Percentiles rank a stretch among this genome's conserved stretches.
Conservation (phyloP, 2,888 invertebrate genomes). For the Galeruca laticollis region DNA sequence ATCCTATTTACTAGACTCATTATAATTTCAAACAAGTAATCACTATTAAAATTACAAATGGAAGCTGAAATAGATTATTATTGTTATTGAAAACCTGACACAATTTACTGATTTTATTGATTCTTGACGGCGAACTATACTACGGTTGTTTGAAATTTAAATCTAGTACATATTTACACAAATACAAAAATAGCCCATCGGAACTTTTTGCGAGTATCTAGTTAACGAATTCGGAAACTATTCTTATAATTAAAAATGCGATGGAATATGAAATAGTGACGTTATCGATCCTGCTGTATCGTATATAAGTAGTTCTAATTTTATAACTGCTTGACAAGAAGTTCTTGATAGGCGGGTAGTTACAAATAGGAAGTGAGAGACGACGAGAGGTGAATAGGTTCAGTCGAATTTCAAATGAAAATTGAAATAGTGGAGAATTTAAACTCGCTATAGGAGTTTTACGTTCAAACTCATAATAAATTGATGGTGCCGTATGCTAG, state of each 20-base stretch:
- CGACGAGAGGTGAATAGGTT: neutral
- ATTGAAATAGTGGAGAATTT: conserved; percentile 8
- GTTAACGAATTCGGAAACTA: neutral
- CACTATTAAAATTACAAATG: no score
- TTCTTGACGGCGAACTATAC: no score
- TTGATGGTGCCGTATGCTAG: neutral
- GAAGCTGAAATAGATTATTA: no score
- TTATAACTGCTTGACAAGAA: neutral
- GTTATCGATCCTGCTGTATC: neutral
- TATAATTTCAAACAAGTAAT: no score
- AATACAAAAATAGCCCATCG: neutral
- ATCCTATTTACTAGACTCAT: no score
- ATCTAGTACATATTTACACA: neutral
- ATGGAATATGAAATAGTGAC: neutral
- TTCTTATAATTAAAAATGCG: neutral
- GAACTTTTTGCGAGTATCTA: no score
- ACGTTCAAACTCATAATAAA: conserved; percentile 16
- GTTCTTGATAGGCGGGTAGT: neutral
- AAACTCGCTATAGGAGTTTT: conserved; percentile 2
- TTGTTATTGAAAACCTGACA: no score
- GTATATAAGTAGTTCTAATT: conserved; percentile 3
- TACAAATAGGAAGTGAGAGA: neutral
- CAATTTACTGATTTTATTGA: no score
- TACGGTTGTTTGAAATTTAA: neutral
- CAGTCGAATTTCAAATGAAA: conserved; percentile 8